A percentile compares a stretch with the other conserved stretches of the same genome.
Conservation (phyloP, 2,113 vertebrate genomes). For the Vombatus ursinus region DNA sequence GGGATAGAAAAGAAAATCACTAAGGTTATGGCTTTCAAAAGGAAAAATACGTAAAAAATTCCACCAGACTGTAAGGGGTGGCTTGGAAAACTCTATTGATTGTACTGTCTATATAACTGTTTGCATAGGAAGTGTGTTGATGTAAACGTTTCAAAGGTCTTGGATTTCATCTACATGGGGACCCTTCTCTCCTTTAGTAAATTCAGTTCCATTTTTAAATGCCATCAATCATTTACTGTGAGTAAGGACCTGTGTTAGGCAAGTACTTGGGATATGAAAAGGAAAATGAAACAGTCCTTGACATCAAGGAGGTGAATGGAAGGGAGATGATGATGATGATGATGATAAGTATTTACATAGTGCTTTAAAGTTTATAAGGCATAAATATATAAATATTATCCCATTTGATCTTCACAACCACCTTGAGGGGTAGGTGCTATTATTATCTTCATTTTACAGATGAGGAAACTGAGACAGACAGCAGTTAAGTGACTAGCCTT, state of each 20-base stretch:
- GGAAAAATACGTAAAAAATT: not conserved
- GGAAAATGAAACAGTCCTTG: not conserved
- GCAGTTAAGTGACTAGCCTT: too few relatives aligned
- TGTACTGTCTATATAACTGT: not conserved
- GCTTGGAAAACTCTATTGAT: not conserved
- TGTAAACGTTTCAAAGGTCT: not conserved
- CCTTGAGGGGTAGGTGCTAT: not conserved
- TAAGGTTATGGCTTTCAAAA: not conserved
- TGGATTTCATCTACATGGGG: not conserved
- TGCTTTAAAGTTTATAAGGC: not conserved
- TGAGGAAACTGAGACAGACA: not conserved
- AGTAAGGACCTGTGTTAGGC: not conserved
- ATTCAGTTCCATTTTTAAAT: not conserved
- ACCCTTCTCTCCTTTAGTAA: not conserved
- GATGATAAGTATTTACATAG: not conserved
- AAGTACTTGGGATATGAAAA: not conserved
- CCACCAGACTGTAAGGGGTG: not conserved
- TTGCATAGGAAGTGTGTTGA: not conserved
- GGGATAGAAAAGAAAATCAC: not conserved
- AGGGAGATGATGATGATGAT: not conserved
- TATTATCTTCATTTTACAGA: too few relatives aligned
- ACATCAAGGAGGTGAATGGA: not conserved
- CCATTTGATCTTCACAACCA: not conserved
- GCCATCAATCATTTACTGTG: not conserved
- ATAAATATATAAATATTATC: not conserved